Evolutionary conservation across 2,797 vertebrate genomes (phyloP).

Genomic region (Amphiprion clarkii): DNA sequence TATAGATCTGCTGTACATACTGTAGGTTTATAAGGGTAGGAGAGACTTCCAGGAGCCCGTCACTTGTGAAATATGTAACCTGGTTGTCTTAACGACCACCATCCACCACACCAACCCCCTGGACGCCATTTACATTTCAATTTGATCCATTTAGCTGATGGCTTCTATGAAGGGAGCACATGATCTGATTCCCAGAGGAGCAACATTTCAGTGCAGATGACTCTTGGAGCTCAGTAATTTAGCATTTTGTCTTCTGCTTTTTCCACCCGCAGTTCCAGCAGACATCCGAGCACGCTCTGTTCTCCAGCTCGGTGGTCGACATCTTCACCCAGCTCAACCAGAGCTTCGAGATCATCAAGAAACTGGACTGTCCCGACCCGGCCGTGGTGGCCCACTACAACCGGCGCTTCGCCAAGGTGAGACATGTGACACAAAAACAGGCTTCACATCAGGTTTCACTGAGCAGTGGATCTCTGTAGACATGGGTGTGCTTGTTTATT

Average conservation of each 20-base stretch:
- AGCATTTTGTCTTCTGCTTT: neutral
- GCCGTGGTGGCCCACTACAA: slow-evolving; percentile 91
- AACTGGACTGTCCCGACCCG: slow-evolving; percentile 95
- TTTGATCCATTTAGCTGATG: slow-evolving; percentile 26
- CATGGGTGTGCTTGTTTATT: neutral
- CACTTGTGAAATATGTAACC: slow-evolving; percentile 23
- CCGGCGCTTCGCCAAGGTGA: slow-evolving; percentile 95
- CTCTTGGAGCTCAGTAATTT: neutral
- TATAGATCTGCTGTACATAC: neutral
- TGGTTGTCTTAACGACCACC: neutral
- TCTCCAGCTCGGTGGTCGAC: slow-evolving; percentile 98
- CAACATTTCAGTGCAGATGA: slow-evolving; percentile 16
- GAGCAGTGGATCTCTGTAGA: neutral
- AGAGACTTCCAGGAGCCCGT: slow-evolving; percentile 2
- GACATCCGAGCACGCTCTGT: slow-evolving; percentile 96
- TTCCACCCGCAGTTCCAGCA: slow-evolving; percentile 90
- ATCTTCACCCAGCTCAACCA: slow-evolving; percentile 99
- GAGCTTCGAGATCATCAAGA: slow-evolving; percentile 98
- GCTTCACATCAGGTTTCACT: neutral
- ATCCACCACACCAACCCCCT: slow-evolving; percentile 3
- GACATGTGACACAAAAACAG: neutral
- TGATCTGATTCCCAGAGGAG: slow-evolving; percentile 15
- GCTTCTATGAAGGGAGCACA: slow-evolving; percentile 16
- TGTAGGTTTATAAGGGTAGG: neutral
- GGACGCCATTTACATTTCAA: slow-evolving; percentile 18